Base-by-base conservation (phyloP, 2,888 invertebrate genomes). In the Bugulina stolonifera region DNA sequence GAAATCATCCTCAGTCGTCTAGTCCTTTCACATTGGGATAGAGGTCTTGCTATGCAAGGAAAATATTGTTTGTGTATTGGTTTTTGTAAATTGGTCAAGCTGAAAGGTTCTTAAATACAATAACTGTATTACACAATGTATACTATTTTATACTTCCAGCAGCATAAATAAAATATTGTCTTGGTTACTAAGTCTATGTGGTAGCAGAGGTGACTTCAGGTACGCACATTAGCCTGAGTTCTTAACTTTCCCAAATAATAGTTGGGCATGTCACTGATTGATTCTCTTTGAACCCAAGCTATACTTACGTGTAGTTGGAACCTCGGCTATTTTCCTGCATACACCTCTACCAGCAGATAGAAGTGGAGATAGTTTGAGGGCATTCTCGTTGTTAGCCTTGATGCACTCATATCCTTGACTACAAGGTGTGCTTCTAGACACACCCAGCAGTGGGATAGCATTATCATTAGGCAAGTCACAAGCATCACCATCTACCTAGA, bases 321-420 rank as follows among this genome's bases (percentile, higher is more conserved):
- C 64, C 18, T 43, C 43, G 32, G 3, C 27, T 14, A 10, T 64
- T 64, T 27, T 22, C n/a, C 32, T 22, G 32, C 64, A 64, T 27
- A 64, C 64, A 29, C 64, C 64, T 2, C 27, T 64, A 18, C 43
- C 43, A 27, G 14, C 14, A 5, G 25, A 2, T 14, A 32, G 27
- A 32, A 64, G 64, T 2, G 64, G 64, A 5, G 5, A 14, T 10
- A 64, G 32, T 27, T 27, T 27, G 18, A 32, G 27, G 27, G 10
- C 64, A 34, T 27, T 32, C 10, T 3, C 64, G 10, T 22, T 29
- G 3, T 27, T 10, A n/a, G 27, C 35, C 58, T 69, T 52, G 18
- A 57, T 69, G 72, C 79, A 79, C 14, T 71, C 73, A 3, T 79
- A 73, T 0, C 78, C 78, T 1, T 72, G 69, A 73, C 78, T 79